Conservation (phyloP, 2,113 vertebrate genomes). For the Choloepus hoffmanni region DNA sequence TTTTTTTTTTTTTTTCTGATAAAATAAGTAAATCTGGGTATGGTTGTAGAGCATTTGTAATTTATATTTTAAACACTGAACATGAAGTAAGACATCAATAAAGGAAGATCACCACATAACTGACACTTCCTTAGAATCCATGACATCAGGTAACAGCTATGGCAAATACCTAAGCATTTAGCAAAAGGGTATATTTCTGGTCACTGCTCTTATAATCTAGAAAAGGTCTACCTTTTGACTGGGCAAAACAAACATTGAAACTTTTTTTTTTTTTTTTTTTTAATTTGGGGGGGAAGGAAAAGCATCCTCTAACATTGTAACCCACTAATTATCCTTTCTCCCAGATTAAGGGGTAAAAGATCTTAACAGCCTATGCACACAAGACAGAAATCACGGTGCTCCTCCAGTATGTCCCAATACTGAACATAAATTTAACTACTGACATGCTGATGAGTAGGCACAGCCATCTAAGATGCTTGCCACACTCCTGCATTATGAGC, state of each 20-base stretch:
- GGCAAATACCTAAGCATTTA: slow-evolving; percentile 83
- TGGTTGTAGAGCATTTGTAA: slow-evolving; percentile 84
- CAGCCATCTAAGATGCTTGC: background rate
- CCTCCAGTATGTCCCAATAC: slow-evolving; percentile 55
- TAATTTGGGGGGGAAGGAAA: slow-evolving; percentile 59
- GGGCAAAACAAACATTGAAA: slow-evolving; percentile 78
- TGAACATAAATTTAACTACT: slow-evolving; percentile 74
- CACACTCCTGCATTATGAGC: background rate
- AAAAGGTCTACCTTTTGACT: slow-evolving; percentile 73
- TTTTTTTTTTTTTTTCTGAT: slow-evolving; percentile 83
- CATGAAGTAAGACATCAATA: slow-evolving; percentile 88
- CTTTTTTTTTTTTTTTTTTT: background rate
- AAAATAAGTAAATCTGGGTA: slow-evolving; percentile 89
- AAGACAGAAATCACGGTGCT: slow-evolving; percentile 73
- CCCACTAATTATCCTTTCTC: slow-evolving; percentile 74
- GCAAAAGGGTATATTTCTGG: slow-evolving; percentile 81
- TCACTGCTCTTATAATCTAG: slow-evolving; percentile 78
- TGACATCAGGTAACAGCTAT: slow-evolving; percentile 84
- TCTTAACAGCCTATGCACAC: slow-evolving; percentile 75
- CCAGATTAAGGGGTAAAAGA: slow-evolving; percentile 80
- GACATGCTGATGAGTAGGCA: background rate
- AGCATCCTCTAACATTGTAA: slow-evolving; percentile 62
- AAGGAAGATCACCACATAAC: slow-evolving; percentile 86
- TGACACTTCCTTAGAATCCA: slow-evolving; percentile 86
- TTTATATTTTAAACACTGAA: slow-evolving; percentile 84